Evolutionary conservation across 2,113 vertebrate genomes (phyloP), one percentile per base, ranked within the genome.

Genomic region (Recurvirostra avosetta): DNA sequence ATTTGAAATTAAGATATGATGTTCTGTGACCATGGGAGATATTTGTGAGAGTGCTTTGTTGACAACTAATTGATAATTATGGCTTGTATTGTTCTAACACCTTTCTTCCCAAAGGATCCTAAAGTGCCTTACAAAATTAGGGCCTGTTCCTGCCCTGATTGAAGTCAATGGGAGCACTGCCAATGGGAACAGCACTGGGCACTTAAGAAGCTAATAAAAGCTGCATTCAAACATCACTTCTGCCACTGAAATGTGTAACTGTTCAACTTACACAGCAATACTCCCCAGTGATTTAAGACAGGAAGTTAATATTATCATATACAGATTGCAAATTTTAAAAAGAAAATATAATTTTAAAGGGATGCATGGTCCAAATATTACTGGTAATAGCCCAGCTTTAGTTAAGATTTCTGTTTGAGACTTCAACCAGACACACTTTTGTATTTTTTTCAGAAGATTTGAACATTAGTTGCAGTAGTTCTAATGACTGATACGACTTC

Each of bases 201-300:
- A 96, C 96, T 95, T 96, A 91, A 94, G 94, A 94, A 92, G 91
- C 92, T 93, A 78, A 95, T 95, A 96, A 96, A 96, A 97, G 92
- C 75, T 94, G 87, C 87, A 92, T 96, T 96, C 86, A 96, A 43
- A 77, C 82, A 92, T 94, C 76, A 92, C 65, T 92, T 84, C 92
- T 96, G 56, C 88, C 65, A 56, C 83, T 94, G 73, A 96, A 97
- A 96, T 68, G 65, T 86, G 74, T 90, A 94, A 90, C 81, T 94
- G 88, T 95, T 94, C 88, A 84, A 63, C 49, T 93, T 81, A 80
- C 59, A 92, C 55, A 87, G 88, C 88, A 95, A 84, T 86, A 92
- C 68, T 91, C 68, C 32, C 18, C 40, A 61, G 68, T 74, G 70
- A 14, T 63, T 91, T 84, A 74, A 78, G 72, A 63, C 63, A 94